Evolutionary conservation across 2,113 vertebrate genomes (phyloP), one percentile per base, ranked within the genome.

Genomic region (Chroicocephalus ridibundus): DNA sequence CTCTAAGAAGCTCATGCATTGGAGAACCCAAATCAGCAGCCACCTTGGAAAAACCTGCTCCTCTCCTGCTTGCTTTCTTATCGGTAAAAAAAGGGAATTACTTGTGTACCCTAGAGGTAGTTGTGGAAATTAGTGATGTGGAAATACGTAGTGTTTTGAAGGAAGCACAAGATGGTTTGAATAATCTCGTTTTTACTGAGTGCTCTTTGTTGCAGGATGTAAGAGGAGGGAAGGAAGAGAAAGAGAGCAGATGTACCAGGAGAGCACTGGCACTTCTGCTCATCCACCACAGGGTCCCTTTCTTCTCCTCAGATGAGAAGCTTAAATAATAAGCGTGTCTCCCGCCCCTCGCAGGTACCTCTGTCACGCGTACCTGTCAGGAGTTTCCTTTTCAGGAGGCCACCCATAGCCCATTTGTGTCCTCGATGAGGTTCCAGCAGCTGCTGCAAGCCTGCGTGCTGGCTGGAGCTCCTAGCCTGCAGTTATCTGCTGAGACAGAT

Each of bases 401-500:
- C 15, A 20, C 69, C 74, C 49, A 5, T 18, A 71, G 40, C 38
- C 15, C 16, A 4, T 52, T 64, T 84, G 21, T 49, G 44, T 72
- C 49, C 74, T 95, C 2, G 0, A 89, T 77, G 61, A 96, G 44
- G 44, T 75, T 81, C 75, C 27, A 69, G 65, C 61, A 78, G 86
- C 55, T 89, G 80, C 90, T 79, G 32, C 3, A 22, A 94, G 71
- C 52, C 69, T 89, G 40, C 0, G 0, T 51, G 62, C 78, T 68
- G 36, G 57, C 66, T 82, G 70, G 65, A 80, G 54, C n/a, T 70
- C 42, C 34, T 10, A 13, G 71, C 69, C 64, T 91, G 66, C 58
- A 49, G 81, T 86, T 85, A 70, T 62, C 77, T 95, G 75, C 84
- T 82, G 87, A 95, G 87, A 54, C 46, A 85, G 81, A 74, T 70